phyloP scores from a whole-genome alignment of 2,113 vertebrate genomes.

The Gulo gulo region DNA sequence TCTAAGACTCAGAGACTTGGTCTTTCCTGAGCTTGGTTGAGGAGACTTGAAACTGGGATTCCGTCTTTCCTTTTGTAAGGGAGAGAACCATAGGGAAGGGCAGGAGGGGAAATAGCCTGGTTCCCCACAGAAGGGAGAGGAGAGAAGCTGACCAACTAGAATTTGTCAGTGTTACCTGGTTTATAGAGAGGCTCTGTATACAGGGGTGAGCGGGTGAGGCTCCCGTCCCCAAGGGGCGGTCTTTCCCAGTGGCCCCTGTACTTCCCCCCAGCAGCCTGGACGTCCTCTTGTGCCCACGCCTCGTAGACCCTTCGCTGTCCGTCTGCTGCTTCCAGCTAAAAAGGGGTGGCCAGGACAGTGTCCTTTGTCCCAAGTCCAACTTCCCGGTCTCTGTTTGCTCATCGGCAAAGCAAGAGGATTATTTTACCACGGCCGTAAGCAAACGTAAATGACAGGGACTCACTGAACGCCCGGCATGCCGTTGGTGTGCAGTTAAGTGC shows the following conservation, averaged over 20 bases:
- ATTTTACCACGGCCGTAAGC: too few species aligned
- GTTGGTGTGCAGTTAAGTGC: too few species aligned
- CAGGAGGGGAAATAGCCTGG: neutral
- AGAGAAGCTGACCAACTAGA: neutral
- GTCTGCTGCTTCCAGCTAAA: too few species aligned
- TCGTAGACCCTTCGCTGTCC: neutral
- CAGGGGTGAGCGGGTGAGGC: neutral
- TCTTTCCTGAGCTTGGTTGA: neutral
- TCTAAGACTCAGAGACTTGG: neutral
- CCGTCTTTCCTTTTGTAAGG: neutral
- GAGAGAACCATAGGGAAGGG: neutral
- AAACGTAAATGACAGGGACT: too few species aligned
- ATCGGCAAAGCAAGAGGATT: too few species aligned
- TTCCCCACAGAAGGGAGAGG: neutral
- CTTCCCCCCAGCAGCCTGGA: neutral
- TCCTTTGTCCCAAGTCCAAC: too few species aligned
- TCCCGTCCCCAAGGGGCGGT: neutral
- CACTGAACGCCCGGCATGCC: too few species aligned
- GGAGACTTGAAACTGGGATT: neutral
- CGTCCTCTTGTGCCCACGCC: neutral
- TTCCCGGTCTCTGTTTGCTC: too few species aligned
- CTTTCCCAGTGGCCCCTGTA: neutral
- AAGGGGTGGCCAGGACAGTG: too few species aligned
- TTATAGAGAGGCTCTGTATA: neutral
- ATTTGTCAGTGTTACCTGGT: neutral